Evolutionary conservation across 2,113 vertebrate genomes (phyloP).

Genomic region (Sinocyclocheilus grahami): DNA sequence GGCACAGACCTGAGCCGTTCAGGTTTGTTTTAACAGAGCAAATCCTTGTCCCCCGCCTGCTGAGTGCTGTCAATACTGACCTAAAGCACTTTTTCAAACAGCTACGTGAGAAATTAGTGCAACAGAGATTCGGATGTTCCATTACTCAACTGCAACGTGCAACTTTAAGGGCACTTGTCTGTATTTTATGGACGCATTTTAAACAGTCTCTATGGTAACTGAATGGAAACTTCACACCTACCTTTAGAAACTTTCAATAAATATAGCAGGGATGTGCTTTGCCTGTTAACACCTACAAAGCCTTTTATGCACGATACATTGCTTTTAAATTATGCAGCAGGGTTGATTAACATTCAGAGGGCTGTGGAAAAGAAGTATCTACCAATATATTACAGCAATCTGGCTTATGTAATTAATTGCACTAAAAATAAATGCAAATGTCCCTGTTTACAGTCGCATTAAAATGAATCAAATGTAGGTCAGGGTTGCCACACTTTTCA

Average conservation of each 20-base stretch:
- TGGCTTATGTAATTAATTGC: neutral
- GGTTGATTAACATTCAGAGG: constrained; percentile 8
- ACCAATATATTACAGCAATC: neutral
- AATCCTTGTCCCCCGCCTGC: neutral
- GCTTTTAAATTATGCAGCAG: neutral
- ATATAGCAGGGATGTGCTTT: constrained; percentile 26
- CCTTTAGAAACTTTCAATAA: constrained; percentile 36
- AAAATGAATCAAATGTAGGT: neutral
- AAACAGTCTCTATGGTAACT: constrained; percentile 17
- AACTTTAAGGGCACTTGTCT: constrained; percentile 38
- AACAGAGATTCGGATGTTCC: constrained; percentile 7
- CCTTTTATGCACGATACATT: neutral
- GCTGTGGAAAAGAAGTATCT: neutral
- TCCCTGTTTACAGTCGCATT: neutral
- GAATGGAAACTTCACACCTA: constrained; percentile 41
- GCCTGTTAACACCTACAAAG: constrained; percentile 40
- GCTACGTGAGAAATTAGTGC: constrained; percentile 7
- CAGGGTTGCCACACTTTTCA: neutral
- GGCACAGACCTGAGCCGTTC: neutral
- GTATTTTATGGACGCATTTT: neutral
- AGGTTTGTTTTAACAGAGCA: constrained; percentile 37
- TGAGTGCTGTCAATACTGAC: constrained; percentile 9
- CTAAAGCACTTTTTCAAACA: constrained; percentile 41
- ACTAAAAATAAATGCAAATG: neutral
- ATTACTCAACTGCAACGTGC: constrained; percentile 26